Base-by-base conservation (phyloP, 2,888 invertebrate genomes). In the Drosophila prolongata region DNA sequence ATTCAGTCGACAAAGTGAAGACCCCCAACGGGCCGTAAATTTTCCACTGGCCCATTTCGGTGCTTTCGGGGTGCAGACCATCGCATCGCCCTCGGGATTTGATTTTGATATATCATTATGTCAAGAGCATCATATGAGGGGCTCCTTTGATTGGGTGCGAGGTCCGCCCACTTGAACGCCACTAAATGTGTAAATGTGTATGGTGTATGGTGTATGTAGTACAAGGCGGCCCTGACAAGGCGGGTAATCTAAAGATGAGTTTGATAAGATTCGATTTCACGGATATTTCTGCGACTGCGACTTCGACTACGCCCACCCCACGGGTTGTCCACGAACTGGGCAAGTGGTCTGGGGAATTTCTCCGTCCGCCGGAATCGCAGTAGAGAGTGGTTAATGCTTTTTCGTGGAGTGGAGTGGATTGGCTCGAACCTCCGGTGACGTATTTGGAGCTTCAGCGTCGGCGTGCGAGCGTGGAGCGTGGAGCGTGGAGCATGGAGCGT, bases 221-320 rank as follows among this genome's bases (percentile, higher is more conserved):
- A 37, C 55, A 40, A 11, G 19, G 40, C 13, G 75, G 68, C 57
- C 77, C 19, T 72, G 80, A 67, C 71, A 61, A 62, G 70, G 60
- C 56, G 50, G 16, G 67, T 76, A 80, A 87, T 84, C 76, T 69
- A 49, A 55, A 66, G 67, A 73, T 84, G 81, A 81, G 40, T 73
- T 16, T 38, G 82, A 82, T 82, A 82, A 82, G 82, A 87, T 78
- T 78, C 69, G 68, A 27, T 59, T 70, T 44, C 19, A 60, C 43
- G 65, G 66, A 58, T 58, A 47, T 60, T 42, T 42, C 24, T 24
- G 24, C 24, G 24, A 24, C 24, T 24, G 24, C 24, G 24, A 24
- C 4, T 24, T 24, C 24, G 24, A 24, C 24, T 6, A 14, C 57
- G 35, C 40, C 49, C 59, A 61, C 67, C 30, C 38, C 43, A 47